phyloP scores from a whole-genome alignment of 2,888 invertebrate genomes.

The Tiphia femorata region DNA sequence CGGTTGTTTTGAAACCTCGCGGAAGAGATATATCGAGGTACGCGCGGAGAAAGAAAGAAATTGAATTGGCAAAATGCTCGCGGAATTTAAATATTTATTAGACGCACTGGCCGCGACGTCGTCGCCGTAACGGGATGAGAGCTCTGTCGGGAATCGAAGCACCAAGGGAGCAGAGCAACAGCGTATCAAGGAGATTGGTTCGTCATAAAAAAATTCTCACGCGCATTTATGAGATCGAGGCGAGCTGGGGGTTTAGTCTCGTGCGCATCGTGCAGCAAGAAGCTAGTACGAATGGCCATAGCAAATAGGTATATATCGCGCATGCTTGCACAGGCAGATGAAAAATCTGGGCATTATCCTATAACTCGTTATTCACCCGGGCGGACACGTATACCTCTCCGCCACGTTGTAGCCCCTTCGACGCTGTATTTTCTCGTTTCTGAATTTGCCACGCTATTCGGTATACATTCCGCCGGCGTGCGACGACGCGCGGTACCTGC shows the following conservation, averaged over 20 bases:
- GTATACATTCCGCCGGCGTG: background rate
- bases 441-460: background rate
- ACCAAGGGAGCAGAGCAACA: too few relatives aligned
- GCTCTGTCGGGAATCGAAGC: too few relatives aligned
- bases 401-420: background rate
- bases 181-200: constrained; percentile 27
- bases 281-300: too few relatives aligned
- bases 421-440: background rate
- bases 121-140: too few relatives aligned
- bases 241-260: too few relatives aligned
- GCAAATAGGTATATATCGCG: too few relatives aligned
- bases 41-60: constrained; percentile 1
- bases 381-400: background rate
- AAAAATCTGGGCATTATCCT: constrained; percentile 5
- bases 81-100: constrained; percentile 39
- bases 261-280: too few relatives aligned
- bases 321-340: background rate
- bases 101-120: background rate
- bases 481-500: background rate
- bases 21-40: constrained; percentile 1
- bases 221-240: too few relatives aligned
- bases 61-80: constrained; percentile 33
- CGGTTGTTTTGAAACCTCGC: too few relatives aligned
- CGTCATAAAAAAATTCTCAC: constrained; percentile 10
- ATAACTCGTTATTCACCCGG: constrained; percentile 4